Conservation (phyloP, 2,888 invertebrate species). For the Thereva nobilitata region DNA sequence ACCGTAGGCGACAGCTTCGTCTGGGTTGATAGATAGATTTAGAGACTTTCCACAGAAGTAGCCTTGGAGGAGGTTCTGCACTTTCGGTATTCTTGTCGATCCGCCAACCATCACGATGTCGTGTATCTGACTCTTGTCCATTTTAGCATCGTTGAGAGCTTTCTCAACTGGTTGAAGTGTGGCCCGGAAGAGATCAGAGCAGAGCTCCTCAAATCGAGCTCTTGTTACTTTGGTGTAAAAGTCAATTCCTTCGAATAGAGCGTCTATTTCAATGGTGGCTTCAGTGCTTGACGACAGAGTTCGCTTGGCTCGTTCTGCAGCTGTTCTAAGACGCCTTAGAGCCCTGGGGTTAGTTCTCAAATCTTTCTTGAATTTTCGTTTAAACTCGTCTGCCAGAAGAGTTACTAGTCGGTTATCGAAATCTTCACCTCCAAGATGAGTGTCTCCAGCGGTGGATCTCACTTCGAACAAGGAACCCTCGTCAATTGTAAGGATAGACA, state of each 20-base stretch:
- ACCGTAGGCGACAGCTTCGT: conserved; percentile 80
- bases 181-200: conserved; percentile 70
- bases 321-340: conserved; percentile 71
- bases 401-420: conserved; percentile 87
- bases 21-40: conserved; percentile 77
- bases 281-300: conserved; percentile 77
- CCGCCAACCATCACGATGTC: conserved; percentile 83
- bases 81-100: conserved; percentile 78
- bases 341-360: conserved; percentile 68
- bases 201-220: conserved; percentile 77
- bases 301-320: conserved; percentile 77
- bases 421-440: conserved; percentile 92
- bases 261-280: conserved; percentile 75
- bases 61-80: conserved; percentile 73
- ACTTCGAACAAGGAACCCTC: conserved; percentile 89
- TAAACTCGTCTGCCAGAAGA: conserved; percentile 85
- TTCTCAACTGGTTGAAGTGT: conserved; percentile 80
- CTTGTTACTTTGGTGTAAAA: conserved; percentile 73
- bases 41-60: conserved; percentile 75
- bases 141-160: conserved; percentile 75
- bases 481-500: conserved; percentile 92
- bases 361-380: conserved; percentile 76
- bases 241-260: conserved; percentile 75
- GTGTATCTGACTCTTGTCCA: conserved; percentile 75
- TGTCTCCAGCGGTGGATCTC: conserved; percentile 93